phyloP scores from a whole-genome alignment of 1,140 invertebrate genomes.

The Paraescarpia echinospica region DNA sequence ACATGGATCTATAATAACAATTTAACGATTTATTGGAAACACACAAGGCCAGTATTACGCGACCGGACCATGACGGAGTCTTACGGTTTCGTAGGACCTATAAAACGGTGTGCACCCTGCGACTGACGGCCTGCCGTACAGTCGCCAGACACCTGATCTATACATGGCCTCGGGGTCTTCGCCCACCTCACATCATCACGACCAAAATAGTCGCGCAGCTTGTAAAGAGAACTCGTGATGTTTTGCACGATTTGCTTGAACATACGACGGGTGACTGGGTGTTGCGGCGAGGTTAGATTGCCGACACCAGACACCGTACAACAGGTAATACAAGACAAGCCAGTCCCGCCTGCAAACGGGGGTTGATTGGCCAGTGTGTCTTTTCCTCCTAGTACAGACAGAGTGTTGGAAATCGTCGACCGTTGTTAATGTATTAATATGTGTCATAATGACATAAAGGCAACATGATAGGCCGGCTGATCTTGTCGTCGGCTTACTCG shows the following conservation, averaged over 20 bases:
- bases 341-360: not conserved
- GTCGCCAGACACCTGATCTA: not conserved
- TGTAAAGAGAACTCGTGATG: not conserved
- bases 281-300: not conserved
- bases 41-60: not conserved
- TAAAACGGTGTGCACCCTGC: not conserved
- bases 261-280: no score
- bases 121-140: not conserved
- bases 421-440: not conserved
- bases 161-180: not conserved
- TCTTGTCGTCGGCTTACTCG: not conserved
- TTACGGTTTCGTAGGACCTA: not conserved
- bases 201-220: not conserved
- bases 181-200: not conserved
- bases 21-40: not conserved
- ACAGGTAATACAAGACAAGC: not conserved
- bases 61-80: not conserved
- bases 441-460: not conserved
- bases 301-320: not conserved
- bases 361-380: not conserved
- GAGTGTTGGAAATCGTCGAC: not conserved
- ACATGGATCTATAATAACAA: not conserved
- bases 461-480: not conserved
- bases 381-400: not conserved
- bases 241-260: not conserved